Evolutionary conservation across 2,113 vertebrate species (phyloP).

Genomic region (Opisthocomus hoazin): DNA sequence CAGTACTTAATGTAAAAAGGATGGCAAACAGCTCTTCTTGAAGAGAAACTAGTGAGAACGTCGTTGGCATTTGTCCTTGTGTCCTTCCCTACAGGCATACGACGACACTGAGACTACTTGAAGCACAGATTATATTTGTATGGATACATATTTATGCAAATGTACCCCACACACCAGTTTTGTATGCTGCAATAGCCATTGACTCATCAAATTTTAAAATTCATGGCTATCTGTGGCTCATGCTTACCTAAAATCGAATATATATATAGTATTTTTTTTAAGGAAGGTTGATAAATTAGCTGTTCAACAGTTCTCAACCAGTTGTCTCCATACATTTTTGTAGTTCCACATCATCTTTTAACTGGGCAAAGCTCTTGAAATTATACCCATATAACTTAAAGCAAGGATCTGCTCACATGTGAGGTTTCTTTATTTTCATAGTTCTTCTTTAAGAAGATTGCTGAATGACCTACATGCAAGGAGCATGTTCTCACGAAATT

Average conservation of each 20-base stretch:
- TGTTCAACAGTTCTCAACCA: not conserved
- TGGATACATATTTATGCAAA: not conserved
- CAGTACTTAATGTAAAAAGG: not conserved
- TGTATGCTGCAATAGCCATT: not conserved
- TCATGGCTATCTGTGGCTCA: not conserved
- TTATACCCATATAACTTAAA: not conserved
- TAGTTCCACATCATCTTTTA: not conserved
- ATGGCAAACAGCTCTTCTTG: not conserved
- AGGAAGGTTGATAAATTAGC: not conserved
- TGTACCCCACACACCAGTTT: fast-evolving
- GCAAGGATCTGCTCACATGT: not conserved
- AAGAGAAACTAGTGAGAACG: not conserved
- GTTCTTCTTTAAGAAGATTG: not conserved
- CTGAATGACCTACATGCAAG: not conserved
- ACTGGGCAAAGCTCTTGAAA: not conserved
- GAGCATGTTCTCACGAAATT: not conserved
- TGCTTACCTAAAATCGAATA: not conserved
- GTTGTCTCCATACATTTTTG: not conserved
- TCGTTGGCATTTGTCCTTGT: not conserved
- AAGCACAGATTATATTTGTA: not conserved
- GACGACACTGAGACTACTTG: fast-evolving
- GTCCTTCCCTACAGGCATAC: not conserved
- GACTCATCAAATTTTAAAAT: not conserved
- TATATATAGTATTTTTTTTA: not conserved
- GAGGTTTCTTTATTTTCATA: not conserved